Conservation (phyloP, 2,113 vertebrate species). For the Anguilla japonica region DNA sequence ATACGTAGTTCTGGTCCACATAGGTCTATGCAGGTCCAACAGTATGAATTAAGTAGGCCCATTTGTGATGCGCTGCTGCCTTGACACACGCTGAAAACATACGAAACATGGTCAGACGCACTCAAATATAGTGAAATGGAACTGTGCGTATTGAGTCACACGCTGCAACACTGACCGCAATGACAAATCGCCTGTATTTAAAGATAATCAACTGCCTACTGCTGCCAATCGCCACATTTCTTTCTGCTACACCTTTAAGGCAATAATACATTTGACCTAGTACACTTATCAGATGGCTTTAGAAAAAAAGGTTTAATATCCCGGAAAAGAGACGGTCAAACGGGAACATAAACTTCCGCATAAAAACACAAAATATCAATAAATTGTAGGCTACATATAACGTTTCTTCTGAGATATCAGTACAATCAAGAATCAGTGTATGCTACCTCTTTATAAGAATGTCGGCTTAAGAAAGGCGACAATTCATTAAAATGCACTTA, state of each 20-base stretch:
- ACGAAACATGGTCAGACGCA: too few relatives aligned
- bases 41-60: too few relatives aligned
- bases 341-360: background rate
- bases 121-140: too few relatives aligned
- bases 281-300: too few relatives aligned
- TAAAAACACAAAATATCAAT: background rate
- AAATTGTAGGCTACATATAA: background rate
- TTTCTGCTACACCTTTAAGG: background rate
- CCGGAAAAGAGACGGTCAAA: background rate
- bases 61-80: too few relatives aligned
- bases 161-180: too few relatives aligned
- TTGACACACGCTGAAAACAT: too few relatives aligned
- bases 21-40: too few relatives aligned
- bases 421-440: background rate
- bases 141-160: too few relatives aligned
- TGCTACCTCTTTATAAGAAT: background rate
- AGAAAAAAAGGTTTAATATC: background rate
- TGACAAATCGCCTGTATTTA: too few relatives aligned
- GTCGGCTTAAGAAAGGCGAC: background rate
- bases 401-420: background rate
- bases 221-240: background rate
- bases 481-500: background rate
- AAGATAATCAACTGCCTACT: too few relatives aligned
- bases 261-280: background rate
- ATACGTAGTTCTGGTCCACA: too few relatives aligned